Percentiles rank a stretch among this genome's conserved stretches.
These are phyloP conservation scores for Eurystomus glaucurus DNA, from an alignment of 2,797 vertebrate genomes.

Conservation along the genomic window DNA sequence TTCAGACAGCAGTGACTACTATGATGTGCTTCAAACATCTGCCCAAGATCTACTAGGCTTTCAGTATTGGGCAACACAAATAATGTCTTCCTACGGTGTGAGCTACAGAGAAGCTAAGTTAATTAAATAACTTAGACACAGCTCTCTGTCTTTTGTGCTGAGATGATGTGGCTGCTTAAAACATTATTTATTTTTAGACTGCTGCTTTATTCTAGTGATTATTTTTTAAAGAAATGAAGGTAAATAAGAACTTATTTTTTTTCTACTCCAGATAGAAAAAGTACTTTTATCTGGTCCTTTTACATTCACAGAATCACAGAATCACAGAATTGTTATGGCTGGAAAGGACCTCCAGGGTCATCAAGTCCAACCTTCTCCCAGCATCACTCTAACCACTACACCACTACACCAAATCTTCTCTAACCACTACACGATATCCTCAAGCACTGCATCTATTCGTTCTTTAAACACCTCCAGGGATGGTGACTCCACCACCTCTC, in stretches of 20 bases:
- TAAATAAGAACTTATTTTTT: neutral
- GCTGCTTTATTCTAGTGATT: neutral
- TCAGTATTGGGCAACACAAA: neutral
- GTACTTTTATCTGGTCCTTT: rapidly evolving
- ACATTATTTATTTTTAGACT: neutral
- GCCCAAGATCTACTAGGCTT: neutral
- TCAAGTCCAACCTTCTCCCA: too few relatives aligned
- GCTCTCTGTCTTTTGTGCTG: neutral
- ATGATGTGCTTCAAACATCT: slow-evolving; percentile 11
- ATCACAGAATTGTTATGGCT: too few relatives aligned
- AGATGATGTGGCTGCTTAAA: neutral
- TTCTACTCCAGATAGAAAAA: neutral
- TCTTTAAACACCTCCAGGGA: too few relatives aligned
- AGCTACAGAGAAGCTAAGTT: neutral
- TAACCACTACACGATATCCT: too few relatives aligned
- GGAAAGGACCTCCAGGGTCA: too few relatives aligned
- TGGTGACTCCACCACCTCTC: too few relatives aligned
- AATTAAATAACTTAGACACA: neutral
- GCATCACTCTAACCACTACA: too few relatives aligned
- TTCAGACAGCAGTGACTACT: neutral
- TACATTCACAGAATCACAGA: too few relatives aligned
- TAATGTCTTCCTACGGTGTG: neutral
- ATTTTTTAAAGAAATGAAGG: neutral
- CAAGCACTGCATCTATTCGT: too few relatives aligned
- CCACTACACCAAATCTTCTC: too few relatives aligned